Evolutionary conservation across 1,140 invertebrate species (phyloP).

Genomic region (Drosophila bifasciata): DNA sequence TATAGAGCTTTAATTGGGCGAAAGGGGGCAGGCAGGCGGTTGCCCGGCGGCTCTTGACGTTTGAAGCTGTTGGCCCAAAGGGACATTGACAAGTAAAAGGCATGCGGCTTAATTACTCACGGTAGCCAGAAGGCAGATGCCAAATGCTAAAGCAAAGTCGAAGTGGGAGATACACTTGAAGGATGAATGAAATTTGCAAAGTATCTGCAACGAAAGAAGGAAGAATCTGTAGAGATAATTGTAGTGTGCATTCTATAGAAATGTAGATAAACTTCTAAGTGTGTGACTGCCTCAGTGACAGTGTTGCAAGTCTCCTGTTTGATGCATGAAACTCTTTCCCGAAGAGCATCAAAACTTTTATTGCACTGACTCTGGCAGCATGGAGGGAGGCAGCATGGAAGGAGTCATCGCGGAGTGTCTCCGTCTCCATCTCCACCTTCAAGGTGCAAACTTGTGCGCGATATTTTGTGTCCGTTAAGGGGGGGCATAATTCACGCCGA

Average conservation of each 20-base stretch:
- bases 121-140: slow-evolving; percentile 51
- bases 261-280: no score
- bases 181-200: background rate
- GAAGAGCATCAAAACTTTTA: background rate
- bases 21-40: slow-evolving; percentile 15
- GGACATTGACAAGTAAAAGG: slow-evolving; percentile 36
- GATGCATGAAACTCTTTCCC: no score
- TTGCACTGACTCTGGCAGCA: slow-evolving; percentile 3
- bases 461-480: slow-evolving; percentile 36
- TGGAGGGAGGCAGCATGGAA: background rate
- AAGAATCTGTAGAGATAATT: no score
- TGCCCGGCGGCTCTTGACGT: slow-evolving; percentile 18
- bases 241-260: no score
- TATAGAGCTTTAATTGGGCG: slow-evolving; percentile 75
- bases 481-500: background rate
- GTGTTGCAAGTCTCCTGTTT: slow-evolving; percentile 15
- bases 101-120: slow-evolving; percentile 77
- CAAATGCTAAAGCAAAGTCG: background rate
- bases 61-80: slow-evolving; percentile 56
- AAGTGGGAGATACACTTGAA: background rate
- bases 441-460: slow-evolving; percentile 56
- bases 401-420: slow-evolving; percentile 15
- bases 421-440: slow-evolving; percentile 17
- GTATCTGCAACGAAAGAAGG: no score
- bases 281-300: no score